These are phyloP conservation scores for Cheilosia soror DNA, from an alignment of 2,888 invertebrate species.

Conservation along the genomic window DNA sequence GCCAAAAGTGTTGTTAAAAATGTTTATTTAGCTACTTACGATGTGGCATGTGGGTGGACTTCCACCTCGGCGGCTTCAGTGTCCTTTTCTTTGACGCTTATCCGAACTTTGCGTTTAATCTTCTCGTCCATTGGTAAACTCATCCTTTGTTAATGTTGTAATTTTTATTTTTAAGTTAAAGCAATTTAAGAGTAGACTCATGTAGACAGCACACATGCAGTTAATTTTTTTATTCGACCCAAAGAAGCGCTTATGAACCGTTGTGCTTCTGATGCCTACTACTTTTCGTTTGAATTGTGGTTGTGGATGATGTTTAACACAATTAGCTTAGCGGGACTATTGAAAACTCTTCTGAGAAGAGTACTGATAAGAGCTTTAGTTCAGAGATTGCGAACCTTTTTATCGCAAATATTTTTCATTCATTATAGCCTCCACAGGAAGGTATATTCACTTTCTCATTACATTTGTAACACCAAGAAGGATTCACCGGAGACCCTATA, in stretches of 20 bases:
- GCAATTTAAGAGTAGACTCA: neutral
- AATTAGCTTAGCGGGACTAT: constrained; percentile 21
- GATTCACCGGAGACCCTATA: too few relatives aligned
- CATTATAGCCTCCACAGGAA: too few relatives aligned
- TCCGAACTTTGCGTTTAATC: constrained; percentile 4
- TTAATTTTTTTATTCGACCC: constrained; percentile 1
- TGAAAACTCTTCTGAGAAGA: neutral
- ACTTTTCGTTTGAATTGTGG: neutral
- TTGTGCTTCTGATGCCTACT: neutral
- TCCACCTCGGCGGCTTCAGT: constrained; percentile 34
- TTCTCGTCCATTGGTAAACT: constrained; percentile 34
- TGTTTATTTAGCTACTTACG: constrained; percentile 42
- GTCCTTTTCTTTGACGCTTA: constrained; percentile 36
- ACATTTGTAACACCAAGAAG: too few relatives aligned
- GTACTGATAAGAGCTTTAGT: constrained; percentile 6
- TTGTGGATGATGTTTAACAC: neutral
- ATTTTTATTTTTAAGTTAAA: constrained; percentile 1
- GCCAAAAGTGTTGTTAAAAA: neutral
- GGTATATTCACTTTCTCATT: too few relatives aligned
- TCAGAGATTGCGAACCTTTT: constrained; percentile 16
- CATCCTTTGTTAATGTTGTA: constrained; percentile 21
- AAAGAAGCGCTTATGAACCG: neutral
- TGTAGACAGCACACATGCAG: neutral
- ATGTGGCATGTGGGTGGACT: constrained; percentile 52
- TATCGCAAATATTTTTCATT: neutral